Percentiles rank a stretch among this genome's conserved stretches.
Conservation (phyloP, 2,113 vertebrate genomes). For the Phylloscopus whistleri region DNA sequence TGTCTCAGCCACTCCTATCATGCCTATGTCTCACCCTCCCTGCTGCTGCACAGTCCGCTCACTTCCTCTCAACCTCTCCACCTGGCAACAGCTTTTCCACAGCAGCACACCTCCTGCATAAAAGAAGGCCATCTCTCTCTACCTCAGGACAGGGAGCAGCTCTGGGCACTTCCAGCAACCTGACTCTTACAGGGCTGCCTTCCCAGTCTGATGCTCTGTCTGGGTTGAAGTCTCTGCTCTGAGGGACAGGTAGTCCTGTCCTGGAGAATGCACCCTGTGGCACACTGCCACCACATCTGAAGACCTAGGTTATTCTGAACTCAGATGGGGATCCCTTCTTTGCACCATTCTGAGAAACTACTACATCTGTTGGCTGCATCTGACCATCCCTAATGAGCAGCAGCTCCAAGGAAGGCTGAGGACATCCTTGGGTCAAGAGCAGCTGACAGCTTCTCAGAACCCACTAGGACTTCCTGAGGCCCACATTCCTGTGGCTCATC, state of each 20-base stretch:
- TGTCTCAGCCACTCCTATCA: not conserved
- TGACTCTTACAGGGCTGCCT: not conserved
- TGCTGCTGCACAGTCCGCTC: not conserved
- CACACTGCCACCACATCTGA: not conserved
- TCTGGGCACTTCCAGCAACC: not conserved
- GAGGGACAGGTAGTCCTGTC: not conserved
- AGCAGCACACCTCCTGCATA: not conserved
- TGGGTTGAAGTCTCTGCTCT: not conserved
- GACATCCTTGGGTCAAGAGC: not conserved
- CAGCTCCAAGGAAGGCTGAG: not conserved
- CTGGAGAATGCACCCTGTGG: not conserved
- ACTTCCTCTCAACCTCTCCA: not conserved
- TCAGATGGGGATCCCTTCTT: not conserved
- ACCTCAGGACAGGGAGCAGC: not conserved
- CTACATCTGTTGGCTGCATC: not conserved
- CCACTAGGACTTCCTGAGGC: not conserved
- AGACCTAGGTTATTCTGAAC: not conserved
- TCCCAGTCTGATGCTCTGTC: not conserved
- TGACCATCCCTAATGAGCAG: not conserved
- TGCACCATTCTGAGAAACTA: not conserved
- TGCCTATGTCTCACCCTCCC: not conserved
- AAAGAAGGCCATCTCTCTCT: not conserved
- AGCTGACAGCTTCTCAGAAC: not conserved
- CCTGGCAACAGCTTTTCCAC: not conserved
- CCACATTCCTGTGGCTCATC: not conserved